Conservation (phyloP, 2,888 invertebrate species). For the Acanthopleura granulata region DNA sequence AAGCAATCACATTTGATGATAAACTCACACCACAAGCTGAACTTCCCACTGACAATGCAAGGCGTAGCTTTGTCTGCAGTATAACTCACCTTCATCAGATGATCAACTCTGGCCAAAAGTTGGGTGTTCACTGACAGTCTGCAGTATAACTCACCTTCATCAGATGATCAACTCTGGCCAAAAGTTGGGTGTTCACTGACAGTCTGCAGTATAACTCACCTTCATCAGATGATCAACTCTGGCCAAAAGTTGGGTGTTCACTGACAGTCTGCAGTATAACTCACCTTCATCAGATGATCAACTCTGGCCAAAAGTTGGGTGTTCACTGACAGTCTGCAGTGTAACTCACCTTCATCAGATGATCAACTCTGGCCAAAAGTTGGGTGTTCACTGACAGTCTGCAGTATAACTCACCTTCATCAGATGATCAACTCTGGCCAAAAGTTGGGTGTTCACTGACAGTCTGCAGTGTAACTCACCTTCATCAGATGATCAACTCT, state of each 20-base stretch:
- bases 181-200: slow-evolving; percentile 94
- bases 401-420: slow-evolving; percentile 98
- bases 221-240: slow-evolving; percentile 97
- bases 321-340: slow-evolving; percentile 95
- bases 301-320: slow-evolving; percentile 95
- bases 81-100: slow-evolving; percentile 93
- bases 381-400: slow-evolving; percentile 97
- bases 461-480: slow-evolving; percentile 96
- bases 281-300: slow-evolving; percentile 96
- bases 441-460: slow-evolving; percentile 94
- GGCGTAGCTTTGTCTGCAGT: too few species aligned
- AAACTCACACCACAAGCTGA: too few species aligned
- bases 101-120: slow-evolving; percentile 91
- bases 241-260: slow-evolving; percentile 95
- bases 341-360: slow-evolving; percentile 97
- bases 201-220: slow-evolving; percentile 95
- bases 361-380: slow-evolving; percentile 91
- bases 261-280: slow-evolving; percentile 94
- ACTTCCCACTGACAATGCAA: background rate
- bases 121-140: slow-evolving; percentile 97
- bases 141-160: slow-evolving; percentile 98
- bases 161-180: slow-evolving; percentile 93
- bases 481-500: slow-evolving; percentile 97
- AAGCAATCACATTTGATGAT: too few species aligned
- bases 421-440: slow-evolving; percentile 93